Conservation (phyloP, 2,888 invertebrate species). For the Megaustenia siamemsis region DNA sequence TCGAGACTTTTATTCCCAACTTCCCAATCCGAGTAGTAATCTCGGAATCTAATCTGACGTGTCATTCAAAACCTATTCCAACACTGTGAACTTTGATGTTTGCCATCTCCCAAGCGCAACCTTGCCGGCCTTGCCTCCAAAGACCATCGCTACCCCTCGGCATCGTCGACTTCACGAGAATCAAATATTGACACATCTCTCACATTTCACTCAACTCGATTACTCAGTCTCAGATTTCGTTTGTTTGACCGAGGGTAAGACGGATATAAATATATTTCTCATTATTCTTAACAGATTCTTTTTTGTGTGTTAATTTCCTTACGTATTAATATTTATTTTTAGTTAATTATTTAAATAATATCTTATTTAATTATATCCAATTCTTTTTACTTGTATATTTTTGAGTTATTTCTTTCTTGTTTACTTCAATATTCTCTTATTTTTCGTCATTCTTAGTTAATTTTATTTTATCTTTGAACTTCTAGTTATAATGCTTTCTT, state of each 20-base stretch:
- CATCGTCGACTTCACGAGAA: background rate
- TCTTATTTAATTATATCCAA: no score
- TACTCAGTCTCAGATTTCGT: background rate
- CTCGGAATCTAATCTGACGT: background rate
- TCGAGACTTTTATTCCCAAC: no score
- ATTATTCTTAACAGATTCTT: background rate
- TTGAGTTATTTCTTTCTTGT: no score
- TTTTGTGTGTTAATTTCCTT: no score
- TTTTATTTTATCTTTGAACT: no score
- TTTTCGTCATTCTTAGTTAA: no score
- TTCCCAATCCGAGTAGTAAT: background rate
- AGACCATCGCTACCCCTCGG: background rate
- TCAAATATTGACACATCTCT: conserved; percentile 3
- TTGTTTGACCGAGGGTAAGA: background rate
- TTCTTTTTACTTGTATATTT: no score
- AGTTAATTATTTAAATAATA: no score
- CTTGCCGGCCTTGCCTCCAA: background rate
- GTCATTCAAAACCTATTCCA: background rate
- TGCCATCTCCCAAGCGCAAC: background rate
- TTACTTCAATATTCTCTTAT: no score
- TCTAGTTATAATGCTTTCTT: no score
- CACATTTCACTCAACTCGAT: background rate
- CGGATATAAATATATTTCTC: background rate
- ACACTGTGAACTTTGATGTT: background rate
- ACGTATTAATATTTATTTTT: no score